Percentiles rank a stretch among this genome's conserved stretches.
These are phyloP conservation scores for Macrosteles quadrilineatus DNA, from an alignment of 1,140 invertebrate genomes.

Conservation along the genomic window DNA sequence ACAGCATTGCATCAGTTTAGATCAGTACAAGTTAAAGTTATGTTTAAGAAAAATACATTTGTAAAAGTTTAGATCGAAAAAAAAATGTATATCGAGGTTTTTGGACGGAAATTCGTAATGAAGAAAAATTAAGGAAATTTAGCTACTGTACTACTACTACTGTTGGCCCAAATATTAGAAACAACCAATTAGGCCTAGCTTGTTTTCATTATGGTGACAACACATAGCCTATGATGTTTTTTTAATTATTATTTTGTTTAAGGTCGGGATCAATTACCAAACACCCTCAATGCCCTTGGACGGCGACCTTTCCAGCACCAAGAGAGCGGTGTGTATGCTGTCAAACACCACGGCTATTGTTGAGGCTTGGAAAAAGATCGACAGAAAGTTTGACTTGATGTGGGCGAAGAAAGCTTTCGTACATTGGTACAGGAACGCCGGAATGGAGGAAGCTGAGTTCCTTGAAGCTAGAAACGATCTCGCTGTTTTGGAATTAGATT, in stretches of 20 bases:
- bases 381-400: conserved; percentile 83
- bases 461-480: conserved; percentile 67
- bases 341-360: conserved; percentile 81
- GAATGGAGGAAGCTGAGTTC: conserved; percentile 78
- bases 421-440: conserved; percentile 84
- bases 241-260: background rate
- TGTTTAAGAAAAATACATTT: too few species aligned
- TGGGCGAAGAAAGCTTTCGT: conserved; percentile 84
- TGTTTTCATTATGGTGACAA: too few species aligned
- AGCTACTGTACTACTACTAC: too few species aligned
- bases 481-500: conserved; percentile 62
- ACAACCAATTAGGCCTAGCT: too few species aligned
- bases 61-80: too few species aligned
- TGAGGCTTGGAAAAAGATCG: conserved; percentile 75
- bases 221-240: too few species aligned
- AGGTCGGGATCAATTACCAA: conserved; percentile 39
- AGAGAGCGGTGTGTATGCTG: conserved; percentile 69
- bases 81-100: too few species aligned
- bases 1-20: too few species aligned
- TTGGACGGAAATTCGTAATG: too few species aligned
- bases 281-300: conserved; percentile 22
- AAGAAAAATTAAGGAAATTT: too few species aligned
- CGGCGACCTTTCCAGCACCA: conserved; percentile 38
- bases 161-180: too few species aligned
- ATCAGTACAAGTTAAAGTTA: too few species aligned